phyloP scores from a whole-genome alignment of 2,797 vertebrate genomes.

The Sarcoramphus papa region DNA sequence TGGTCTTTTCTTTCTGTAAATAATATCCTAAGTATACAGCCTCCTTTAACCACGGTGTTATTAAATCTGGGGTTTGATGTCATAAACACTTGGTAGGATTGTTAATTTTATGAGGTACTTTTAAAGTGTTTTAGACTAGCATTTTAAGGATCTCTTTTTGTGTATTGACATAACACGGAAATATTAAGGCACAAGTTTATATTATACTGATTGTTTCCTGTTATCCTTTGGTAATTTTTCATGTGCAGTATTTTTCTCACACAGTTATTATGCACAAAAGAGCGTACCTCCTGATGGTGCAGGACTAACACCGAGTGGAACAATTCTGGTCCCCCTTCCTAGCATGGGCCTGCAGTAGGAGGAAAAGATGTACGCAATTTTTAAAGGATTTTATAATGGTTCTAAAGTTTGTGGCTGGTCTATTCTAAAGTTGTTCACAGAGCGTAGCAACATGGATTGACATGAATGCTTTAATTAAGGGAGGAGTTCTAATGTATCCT shows the following conservation, averaged over 20 bases:
- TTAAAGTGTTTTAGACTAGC: background rate
- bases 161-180: background rate
- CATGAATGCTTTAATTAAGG: background rate
- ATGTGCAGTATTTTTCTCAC: background rate
- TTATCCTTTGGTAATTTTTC: background rate
- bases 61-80: constrained; percentile 12
- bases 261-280: background rate
- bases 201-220: background rate
- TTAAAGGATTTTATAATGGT: background rate
- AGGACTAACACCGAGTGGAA: background rate
- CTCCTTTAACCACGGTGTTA: background rate
- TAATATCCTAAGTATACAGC: background rate
- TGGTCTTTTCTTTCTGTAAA: background rate
- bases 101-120: constrained; percentile 26
- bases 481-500: background rate
- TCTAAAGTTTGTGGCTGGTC: background rate
- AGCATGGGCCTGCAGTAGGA: background rate
- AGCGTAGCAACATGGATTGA: accelerated
- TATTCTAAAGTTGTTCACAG: background rate
- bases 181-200: background rate
- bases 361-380: background rate
- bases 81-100: constrained; percentile 28
- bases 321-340: background rate
- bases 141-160: background rate
- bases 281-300: background rate